Evolutionary conservation across 1,140 invertebrate genomes (phyloP).

Genomic region (Platorchestia sp.): DNA sequence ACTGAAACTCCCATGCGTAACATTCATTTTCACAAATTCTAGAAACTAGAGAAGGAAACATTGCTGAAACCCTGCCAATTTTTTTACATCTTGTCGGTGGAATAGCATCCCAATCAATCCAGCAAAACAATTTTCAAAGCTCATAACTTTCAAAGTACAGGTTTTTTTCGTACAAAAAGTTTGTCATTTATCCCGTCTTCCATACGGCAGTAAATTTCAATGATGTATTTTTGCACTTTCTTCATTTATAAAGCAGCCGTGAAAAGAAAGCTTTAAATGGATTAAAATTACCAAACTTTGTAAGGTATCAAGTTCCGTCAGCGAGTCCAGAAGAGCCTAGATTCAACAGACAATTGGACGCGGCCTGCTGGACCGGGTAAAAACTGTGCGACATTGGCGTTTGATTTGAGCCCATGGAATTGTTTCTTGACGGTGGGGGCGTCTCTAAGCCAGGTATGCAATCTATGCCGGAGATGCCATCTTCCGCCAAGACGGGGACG

Average conservation of each 20-base stretch:
- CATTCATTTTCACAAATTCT: background rate
- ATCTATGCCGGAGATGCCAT: background rate
- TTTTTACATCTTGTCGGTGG: background rate
- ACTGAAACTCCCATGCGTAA: background rate
- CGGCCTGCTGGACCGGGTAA: background rate
- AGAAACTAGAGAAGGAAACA: background rate
- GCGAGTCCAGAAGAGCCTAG: background rate
- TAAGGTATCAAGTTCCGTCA: background rate
- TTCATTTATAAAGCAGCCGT: background rate
- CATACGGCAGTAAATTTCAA: background rate
- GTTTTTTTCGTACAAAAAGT: background rate
- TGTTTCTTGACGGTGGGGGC: conserved; percentile 7
- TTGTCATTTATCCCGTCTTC: background rate
- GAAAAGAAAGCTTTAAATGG: background rate
- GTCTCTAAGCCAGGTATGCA: background rate
- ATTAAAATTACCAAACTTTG: background rate
- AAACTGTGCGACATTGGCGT: background rate
- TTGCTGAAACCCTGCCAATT: background rate
- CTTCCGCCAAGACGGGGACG: background rate
- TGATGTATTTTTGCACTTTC: background rate
- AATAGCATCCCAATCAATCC: background rate
- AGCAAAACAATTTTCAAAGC: background rate
- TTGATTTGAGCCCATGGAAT: conserved; percentile 13
- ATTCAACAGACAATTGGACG: background rate
- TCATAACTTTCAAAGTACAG: background rate